These are phyloP conservation scores for Mizuhopecten yessoensis DNA, from an alignment of 1,140 invertebrate genomes.

Conservation along the genomic window DNA sequence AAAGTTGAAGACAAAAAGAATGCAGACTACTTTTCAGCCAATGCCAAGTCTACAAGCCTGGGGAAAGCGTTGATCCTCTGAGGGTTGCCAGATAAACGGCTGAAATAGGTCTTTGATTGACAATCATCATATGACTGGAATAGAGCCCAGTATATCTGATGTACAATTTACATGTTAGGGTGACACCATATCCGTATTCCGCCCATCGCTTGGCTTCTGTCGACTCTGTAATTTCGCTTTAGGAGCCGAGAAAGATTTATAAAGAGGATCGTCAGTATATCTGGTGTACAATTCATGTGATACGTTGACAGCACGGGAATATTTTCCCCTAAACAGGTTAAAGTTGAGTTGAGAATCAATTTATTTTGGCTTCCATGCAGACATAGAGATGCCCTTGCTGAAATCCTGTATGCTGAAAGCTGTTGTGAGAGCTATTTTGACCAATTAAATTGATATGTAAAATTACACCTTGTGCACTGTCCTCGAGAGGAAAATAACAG, in stretches of 20 bases:
- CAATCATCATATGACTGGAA: background rate
- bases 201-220: constrained; percentile 29
- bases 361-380: background rate
- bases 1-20: no score
- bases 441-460: constrained; percentile 16
- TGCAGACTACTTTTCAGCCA: no score
- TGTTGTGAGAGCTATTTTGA: background rate
- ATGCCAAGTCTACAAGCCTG: no score
- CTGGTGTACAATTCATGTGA: constrained; percentile 33
- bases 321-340: background rate
- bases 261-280: background rate
- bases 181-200: background rate
- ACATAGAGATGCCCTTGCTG: background rate
- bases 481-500: background rate
- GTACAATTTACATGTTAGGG: background rate
- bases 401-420: background rate
- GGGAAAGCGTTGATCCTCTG: no score
- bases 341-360: background rate
- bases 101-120: no score
- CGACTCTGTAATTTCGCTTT: background rate
- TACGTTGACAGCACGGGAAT: constrained; percentile 8
- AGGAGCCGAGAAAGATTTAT: constrained; percentile 22
- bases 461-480: background rate
- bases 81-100: no score
- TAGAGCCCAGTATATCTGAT: background rate